A percentile compares a stretch with the other conserved stretches of the same genome.
These are phyloP conservation scores for Cantharis nigra DNA, from an alignment of 2,888 invertebrate genomes.

Conservation along the genomic window DNA sequence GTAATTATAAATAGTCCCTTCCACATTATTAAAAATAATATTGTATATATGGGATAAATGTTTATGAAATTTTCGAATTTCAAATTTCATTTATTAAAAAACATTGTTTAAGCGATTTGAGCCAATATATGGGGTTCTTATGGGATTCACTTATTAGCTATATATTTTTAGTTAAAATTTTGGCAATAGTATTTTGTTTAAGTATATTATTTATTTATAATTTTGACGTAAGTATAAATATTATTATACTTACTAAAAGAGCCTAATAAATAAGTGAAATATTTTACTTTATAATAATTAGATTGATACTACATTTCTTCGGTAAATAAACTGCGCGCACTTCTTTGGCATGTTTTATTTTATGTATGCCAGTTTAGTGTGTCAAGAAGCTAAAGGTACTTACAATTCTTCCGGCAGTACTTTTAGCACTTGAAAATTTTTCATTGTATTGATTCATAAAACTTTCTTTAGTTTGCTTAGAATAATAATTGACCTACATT, in stretches of 20 bases:
- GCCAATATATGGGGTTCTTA: background rate
- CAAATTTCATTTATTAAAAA: background rate
- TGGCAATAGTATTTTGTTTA: too few relatives aligned
- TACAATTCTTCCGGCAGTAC: constrained; percentile 6
- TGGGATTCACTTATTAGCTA: background rate
- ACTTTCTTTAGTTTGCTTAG: constrained; percentile 11
- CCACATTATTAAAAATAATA: background rate
- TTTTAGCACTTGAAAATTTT: constrained; percentile 1
- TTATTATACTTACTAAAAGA: background rate
- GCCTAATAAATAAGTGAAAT: background rate
- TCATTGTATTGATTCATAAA: constrained; percentile 5
- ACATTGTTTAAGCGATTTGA: background rate
- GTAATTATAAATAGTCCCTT: background rate
- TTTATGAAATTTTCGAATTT: background rate
- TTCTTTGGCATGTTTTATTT: background rate
- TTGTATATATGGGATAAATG: background rate
- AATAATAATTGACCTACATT: background rate
- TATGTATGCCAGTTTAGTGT: constrained; percentile 36
- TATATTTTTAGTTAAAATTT: too few relatives aligned
- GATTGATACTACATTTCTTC: background rate
- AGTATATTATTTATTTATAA: too few relatives aligned
- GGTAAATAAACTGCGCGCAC: background rate
- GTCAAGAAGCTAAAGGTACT: constrained; percentile 20
- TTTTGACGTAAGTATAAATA: background rate
- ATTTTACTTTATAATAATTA: background rate